A percentile compares a stretch with the other conserved stretches of the same genome.
phyloP scores from a whole-genome alignment of 2,113 vertebrate genomes.

The Xiphias gladius region DNA sequence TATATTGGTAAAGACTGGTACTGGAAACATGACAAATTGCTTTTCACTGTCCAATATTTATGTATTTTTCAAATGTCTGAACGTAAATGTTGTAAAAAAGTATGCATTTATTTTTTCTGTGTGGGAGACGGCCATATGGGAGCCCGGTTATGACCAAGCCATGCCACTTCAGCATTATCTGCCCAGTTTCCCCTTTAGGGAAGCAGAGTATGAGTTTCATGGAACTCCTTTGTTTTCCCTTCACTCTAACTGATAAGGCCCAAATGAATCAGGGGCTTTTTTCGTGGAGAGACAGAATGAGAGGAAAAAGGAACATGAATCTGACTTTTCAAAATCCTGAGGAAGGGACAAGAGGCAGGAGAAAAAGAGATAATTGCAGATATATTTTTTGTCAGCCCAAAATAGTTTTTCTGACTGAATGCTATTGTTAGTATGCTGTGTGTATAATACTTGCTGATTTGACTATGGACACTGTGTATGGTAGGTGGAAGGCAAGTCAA shows the following conservation, averaged over 20 bases:
- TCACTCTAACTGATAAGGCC: constrained; percentile 71
- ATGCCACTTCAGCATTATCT: constrained; percentile 51
- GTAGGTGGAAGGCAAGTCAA: not conserved
- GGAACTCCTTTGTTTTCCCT: constrained; percentile 74
- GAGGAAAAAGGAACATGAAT: constrained; percentile 67
- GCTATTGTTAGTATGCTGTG: constrained; percentile 11
- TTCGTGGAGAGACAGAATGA: constrained; percentile 59
- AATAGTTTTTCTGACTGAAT: constrained; percentile 35
- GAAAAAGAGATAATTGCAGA: constrained; percentile 52
- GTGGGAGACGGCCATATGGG: constrained; percentile 16
- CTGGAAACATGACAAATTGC: not conserved
- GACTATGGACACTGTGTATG: not conserved
- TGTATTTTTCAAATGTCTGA: not conserved
- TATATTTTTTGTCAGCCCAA: constrained; percentile 48
- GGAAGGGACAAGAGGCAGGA: constrained; percentile 42
- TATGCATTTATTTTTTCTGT: not conserved
- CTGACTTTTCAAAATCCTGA: constrained; percentile 58
- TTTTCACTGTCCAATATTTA: not conserved
- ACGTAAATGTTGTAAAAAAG: not conserved
- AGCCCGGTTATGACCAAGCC: constrained; percentile 8
- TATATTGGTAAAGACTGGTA: not conserved
- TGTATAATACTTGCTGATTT: constrained; percentile 35
- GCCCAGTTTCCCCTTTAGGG: constrained; percentile 59
- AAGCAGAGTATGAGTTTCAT: constrained; percentile 62
- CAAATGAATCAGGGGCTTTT: constrained; percentile 70